Conservation (phyloP, 2,888 invertebrate species). For the Lampropteryx suffumata region DNA sequence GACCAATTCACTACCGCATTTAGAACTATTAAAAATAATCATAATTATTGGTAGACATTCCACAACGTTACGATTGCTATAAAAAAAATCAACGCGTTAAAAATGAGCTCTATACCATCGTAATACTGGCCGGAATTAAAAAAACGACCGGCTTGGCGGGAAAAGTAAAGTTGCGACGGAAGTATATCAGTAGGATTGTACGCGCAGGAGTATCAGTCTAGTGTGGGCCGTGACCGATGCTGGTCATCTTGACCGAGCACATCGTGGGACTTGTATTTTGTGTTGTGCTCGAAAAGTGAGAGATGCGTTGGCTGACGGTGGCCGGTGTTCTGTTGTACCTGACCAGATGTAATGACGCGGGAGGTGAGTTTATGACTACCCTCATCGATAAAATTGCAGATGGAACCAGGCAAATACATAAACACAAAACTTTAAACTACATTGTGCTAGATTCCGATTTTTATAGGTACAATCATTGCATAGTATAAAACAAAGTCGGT, state of each 20-base stretch:
- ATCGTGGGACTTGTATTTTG: constrained; percentile 41
- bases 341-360: constrained; percentile 53
- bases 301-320: constrained; percentile 69
- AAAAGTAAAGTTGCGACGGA: constrained; percentile 52
- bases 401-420: too few relatives aligned
- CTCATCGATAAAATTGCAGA: too few relatives aligned
- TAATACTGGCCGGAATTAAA: constrained; percentile 38
- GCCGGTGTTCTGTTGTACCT: constrained; percentile 59
- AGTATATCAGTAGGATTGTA: constrained; percentile 57
- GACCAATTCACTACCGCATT: constrained; percentile 43
- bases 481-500: too few relatives aligned
- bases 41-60: constrained; percentile 41
- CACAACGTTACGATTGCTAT: constrained; percentile 36
- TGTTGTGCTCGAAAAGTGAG: constrained; percentile 60
- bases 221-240: constrained; percentile 48
- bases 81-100: constrained; percentile 4
- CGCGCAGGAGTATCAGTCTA: constrained; percentile 57
- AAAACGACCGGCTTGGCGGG: constrained; percentile 43
- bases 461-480: too few relatives aligned
- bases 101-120: constrained; percentile 30
- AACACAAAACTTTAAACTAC: too few relatives aligned
- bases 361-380: constrained; percentile 54
- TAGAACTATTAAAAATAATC: constrained; percentile 46
- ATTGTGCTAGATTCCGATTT: too few relatives aligned
- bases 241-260: constrained; percentile 43